Evolutionary conservation across 2,113 vertebrate genomes (phyloP).

Genomic region (Kryptolebias marmoratus): DNA sequence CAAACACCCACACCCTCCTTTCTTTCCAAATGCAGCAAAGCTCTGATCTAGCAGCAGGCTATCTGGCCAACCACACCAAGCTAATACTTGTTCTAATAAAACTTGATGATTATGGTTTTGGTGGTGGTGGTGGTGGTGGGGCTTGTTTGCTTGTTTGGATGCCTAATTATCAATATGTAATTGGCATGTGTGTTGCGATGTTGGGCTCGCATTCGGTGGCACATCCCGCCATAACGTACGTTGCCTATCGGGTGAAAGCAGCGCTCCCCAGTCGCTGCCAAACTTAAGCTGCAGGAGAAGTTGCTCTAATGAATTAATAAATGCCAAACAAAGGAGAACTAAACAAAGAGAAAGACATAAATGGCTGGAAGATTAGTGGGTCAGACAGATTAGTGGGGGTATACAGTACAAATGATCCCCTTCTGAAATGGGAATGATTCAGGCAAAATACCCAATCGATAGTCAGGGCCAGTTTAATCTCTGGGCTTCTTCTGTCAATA

Average conservation of each 20-base stretch:
- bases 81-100: conserved; percentile 77
- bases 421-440: conserved; percentile 69
- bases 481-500: conserved; percentile 73
- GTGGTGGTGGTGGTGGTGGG: conserved; percentile 17
- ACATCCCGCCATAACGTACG: conserved; percentile 43
- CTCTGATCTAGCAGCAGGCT: conserved; percentile 71
- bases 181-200: conserved; percentile 67
- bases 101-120: conserved; percentile 66
- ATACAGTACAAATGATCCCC: conserved; percentile 72
- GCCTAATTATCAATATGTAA: conserved; percentile 78
- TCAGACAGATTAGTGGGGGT: conserved; percentile 71
- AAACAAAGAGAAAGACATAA: conserved; percentile 73
- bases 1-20: background rate
- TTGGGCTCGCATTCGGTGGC: conserved; percentile 54
- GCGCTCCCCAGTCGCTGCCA: conserved; percentile 67
- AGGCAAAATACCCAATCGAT: conserved; percentile 73
- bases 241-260: conserved; percentile 67
- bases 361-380: conserved; percentile 71
- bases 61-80: conserved; percentile 67
- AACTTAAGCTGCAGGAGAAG: conserved; percentile 72
- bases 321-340: conserved; percentile 70
- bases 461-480: conserved; percentile 74
- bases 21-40: conserved; percentile 36
- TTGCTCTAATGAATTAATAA: conserved; percentile 76
- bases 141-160: conserved; percentile 78